Evolutionary conservation across 2,888 invertebrate genomes (phyloP).

Genomic region (Cyclophora punctaria): DNA sequence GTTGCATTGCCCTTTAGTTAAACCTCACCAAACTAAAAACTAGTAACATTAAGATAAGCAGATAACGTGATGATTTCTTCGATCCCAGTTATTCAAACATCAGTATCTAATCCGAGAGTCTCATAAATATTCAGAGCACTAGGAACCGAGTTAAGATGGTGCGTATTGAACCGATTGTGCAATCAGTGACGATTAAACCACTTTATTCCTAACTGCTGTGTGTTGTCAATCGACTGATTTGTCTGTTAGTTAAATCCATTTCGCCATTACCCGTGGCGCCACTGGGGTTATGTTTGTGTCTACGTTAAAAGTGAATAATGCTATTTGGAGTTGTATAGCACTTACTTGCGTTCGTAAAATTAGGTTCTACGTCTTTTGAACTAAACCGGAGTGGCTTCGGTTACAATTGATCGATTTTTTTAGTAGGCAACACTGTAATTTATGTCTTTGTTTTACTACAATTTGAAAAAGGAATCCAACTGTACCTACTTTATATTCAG

Average conservation of each 20-base stretch:
- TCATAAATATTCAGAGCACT: constrained; percentile 42
- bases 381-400: too few relatives aligned
- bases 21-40: too few relatives aligned
- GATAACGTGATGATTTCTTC: too few relatives aligned
- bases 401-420: too few relatives aligned
- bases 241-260: constrained; percentile 28
- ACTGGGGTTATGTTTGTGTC: constrained; percentile 22
- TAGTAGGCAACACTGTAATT: too few relatives aligned
- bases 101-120: constrained; percentile 36
- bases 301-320: constrained; percentile 15
- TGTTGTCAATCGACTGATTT: constrained; percentile 26
- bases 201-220: constrained; percentile 16
- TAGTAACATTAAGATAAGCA: too few relatives aligned
- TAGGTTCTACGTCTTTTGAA: constrained; percentile 1
- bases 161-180: constrained; percentile 33
- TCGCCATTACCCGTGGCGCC: constrained; percentile 23
- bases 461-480: background rate
- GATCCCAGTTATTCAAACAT: too few relatives aligned
- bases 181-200: constrained; percentile 25
- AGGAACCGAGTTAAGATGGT: constrained; percentile 35
- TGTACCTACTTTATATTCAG: constrained; percentile 1
- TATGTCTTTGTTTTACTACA: too few relatives aligned
- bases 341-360: constrained; percentile 1
- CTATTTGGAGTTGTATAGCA: constrained; percentile 1
- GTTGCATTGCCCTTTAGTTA: too few relatives aligned